Base-by-base conservation (phyloP, 2,113 vertebrate genomes). In the Semnornis frantzii region DNA sequence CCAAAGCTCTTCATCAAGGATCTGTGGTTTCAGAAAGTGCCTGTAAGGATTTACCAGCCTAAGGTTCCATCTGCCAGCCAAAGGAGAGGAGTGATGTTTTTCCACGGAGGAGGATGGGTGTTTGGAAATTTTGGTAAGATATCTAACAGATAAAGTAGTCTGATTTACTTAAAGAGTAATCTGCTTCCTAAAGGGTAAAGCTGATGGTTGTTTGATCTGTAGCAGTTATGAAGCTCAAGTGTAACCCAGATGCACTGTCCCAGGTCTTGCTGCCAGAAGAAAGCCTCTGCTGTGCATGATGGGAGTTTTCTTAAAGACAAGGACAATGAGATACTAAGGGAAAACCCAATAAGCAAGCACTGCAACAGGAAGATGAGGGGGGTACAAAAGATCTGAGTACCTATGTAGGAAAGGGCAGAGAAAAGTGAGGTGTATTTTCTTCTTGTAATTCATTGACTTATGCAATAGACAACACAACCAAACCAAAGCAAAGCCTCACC, bases 11-110 rank as follows among this genome's bases (percentile, higher is more conserved):
- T 96, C 87, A 98, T 98, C 63, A 97, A 97, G 82, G 96, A 99
- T 66, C 55, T 98, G 46, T 75, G 3, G 15, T 98, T 98, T 72
- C 96, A 97, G 6, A 96, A 93, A 1, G 97, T 98, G 69, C 98
- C 98, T 3, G 98, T 99, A 82, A 98, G 97, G 87, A 94, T 99
- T 54, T 99, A 99, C 59, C 97, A 98, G 91, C 98, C 98, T 9
- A 97, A 94, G 31, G 44, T 62, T 15, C 58, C 84, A 42, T 83
- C 96, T 68, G 57, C 92, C 6, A 85, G 89, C 33, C 94, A 74
- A 50, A 98, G 97, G 84, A 97, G 95, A 87, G 98, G 98, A 39
- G 87, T 99, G 13, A 18, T 99, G 44, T 98, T 98, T 93, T 98
- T 98, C 96, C 98, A 99, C 4, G 98, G 98, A 34, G 98, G 98